Evolutionary conservation across 2,888 invertebrate species (phyloP), one percentile per base, ranked within the genome.

Genomic region (Meliscaeva auricollis): DNA sequence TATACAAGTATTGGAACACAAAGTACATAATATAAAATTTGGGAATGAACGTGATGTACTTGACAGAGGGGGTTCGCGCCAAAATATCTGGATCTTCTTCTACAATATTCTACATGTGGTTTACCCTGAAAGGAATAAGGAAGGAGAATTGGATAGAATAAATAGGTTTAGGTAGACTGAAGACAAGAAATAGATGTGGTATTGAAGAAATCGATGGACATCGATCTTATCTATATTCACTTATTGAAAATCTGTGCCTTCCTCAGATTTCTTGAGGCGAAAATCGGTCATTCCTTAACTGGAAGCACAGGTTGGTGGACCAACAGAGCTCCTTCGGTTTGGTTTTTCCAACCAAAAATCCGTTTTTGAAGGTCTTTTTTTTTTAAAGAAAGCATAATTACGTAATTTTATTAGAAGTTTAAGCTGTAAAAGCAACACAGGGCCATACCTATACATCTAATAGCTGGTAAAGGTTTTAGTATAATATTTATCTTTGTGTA

Each of bases 41-140:
- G 22, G 41, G 15, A 68, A 66, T 41, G 64, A 52, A 72, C 20
- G 52, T 58, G 50, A 26, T 56, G 22, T 62, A 70, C 38, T 46
- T 64, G 52, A 66, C 41, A 20, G 69, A 72, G 66, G 76, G 80
- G 72, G 84, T 81, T 81, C 85, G 85, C 85, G 85, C 85, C 85
- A 85, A 85, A 85, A 13, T 3, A 35, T 58, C 58, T 44, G 22
- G 58, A 68, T 50, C 58, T 8, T 48, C 30, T 60, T 52, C 1
- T 58, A 44, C 13, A 13, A 11, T 41, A 13, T 3, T 17, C 64
- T 35, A 50, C 66, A 66, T 76, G 76, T 72, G 81, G 81, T 76
- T 72, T 72, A 75, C 58, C 56, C 22, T 22, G 20, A 8, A 60
- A 62, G 11, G 2, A 64, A 44, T 54, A 60, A 58, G 46, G 46